Conservation (phyloP, 2,113 vertebrate species). For the Pelecanoides urinatrix region DNA sequence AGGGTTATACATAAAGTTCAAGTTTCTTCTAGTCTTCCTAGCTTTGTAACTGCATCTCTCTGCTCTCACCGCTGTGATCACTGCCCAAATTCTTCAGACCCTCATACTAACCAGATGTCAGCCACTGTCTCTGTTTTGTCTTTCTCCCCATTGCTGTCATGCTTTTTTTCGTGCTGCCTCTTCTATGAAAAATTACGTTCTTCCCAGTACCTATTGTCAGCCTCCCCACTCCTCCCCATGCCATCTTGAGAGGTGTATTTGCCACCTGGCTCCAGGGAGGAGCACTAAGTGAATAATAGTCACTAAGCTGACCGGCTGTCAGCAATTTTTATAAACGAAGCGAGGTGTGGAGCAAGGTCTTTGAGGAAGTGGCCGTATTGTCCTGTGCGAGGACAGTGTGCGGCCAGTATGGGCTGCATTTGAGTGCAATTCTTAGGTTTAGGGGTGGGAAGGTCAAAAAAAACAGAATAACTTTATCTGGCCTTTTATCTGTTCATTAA, state of each 20-base stretch:
- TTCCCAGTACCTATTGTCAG: neutral
- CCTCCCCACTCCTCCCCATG: neutral
- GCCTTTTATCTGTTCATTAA: neutral
- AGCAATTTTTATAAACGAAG: neutral
- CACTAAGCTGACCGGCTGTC: neutral
- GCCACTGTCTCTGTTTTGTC: neutral
- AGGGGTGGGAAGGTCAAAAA: neutral
- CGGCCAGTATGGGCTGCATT: neutral
- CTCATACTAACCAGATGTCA: neutral
- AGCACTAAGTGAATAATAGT: neutral
- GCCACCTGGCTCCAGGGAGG: neutral
- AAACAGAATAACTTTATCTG: neutral
- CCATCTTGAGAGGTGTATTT: accelerated
- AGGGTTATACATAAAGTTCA: neutral
- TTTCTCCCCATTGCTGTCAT: neutral
- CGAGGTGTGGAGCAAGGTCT: neutral
- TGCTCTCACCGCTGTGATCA: neutral
- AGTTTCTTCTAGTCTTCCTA: neutral
- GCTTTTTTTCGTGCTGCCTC: neutral
- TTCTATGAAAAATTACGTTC: neutral
- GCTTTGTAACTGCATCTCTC: neutral
- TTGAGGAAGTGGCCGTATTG: neutral
- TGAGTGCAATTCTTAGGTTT: neutral
- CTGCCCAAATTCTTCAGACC: neutral
- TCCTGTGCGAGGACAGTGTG: neutral